Base-by-base conservation (phyloP, 2,113 vertebrate species). In the Lonchura striata region DNA sequence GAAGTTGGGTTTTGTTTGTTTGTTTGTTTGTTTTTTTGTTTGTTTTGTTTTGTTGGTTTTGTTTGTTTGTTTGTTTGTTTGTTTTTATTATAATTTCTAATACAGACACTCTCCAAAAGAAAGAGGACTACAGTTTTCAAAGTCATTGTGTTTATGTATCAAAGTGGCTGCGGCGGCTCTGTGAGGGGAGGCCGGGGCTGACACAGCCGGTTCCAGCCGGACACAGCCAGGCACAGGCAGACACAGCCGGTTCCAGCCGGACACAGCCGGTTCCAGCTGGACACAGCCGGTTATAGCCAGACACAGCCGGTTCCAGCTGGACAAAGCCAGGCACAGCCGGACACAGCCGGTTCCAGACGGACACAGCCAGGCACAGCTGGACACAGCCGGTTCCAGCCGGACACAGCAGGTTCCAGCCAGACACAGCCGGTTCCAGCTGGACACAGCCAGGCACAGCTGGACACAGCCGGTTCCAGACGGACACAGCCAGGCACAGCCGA, bases 181-280 rank as follows among this genome's bases (percentile, higher is more conserved):
- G 1, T 50, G 15, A 35, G 27, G 17, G 25, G 23, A n/a, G 8
- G 23, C 20, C 0, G 0, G 9, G 9, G 7, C n/a, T 66, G 33
- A 33, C 69, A 30, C 1, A 0, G 22, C 12, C 0, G 0, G 39
- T 21, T 22, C 41, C 21, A 63, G n/a, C 11, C 0, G 0, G 42
- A 28, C 14, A 35, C 19, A 63, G 10, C 15, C 1, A 0, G 30
- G 28, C 74, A 28, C 1, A 0, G 25, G 25, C 41, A 13, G 13
- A 41, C 41, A 41, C 15, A 63, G 10, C 15, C 1, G 0, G 25
- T 33, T 79, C 33, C 1, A 0, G 25, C 25, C 0, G 1, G 47
- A 49, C 18, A 35, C 35, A 60, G 7, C 11, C 0, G 2, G 25
- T 33, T 79, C 33, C 1, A 0, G 25, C 25, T 0, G 1, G 47